Evolutionary conservation across 2,797 vertebrate species (phyloP), one percentile per base, ranked within the genome.

Genomic region (Esox masquinongy): DNA sequence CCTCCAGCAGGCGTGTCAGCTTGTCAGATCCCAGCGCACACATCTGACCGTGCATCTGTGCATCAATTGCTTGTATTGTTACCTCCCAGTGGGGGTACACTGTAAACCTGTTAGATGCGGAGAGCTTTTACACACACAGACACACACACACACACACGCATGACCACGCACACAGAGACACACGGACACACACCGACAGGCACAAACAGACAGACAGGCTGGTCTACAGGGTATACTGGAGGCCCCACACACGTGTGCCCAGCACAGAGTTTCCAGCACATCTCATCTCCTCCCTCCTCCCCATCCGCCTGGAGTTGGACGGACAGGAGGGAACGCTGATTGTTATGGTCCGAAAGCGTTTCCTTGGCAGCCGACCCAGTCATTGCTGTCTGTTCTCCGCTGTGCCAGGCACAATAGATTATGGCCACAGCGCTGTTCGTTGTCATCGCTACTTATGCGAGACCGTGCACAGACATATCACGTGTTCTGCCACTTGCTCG

Each of bases 81-180:
- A 74, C 74, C 79, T 84, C 80, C 74, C 87, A 77, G 87, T 79
- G 51, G 74, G 80, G 83, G 73, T 72, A 68, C 77, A 83, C 70
- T 84, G 84, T 89, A 92, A 92, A 91, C 85, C 77, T 75, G 82
- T 91, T 89, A 89, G 81, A 87, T 79, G 53, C 82, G 80, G 82
- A 80, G 84, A 82, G 88, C 82, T 87, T 86, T 6, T 6, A 51
- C 76, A 72, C 71, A 67, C 56, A 61, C 66, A 79, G 77, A 77
- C 74, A 36, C 16, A 26, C 68, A 50, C 75, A 73, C 36, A 69
- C 68, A 80, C 75, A 68, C 31, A n/a, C n/a, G 73, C 72, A 73
- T 39, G 75, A 51, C 17, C 49, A 71, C 68, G 31, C 72, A 63
- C 72, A 47, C 49, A 64, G 34, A 75, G 34, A 63, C 64, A 73